Conservation (phyloP, 92 coral and sea anemone species). For the Galaxea fascicularis region DNA sequence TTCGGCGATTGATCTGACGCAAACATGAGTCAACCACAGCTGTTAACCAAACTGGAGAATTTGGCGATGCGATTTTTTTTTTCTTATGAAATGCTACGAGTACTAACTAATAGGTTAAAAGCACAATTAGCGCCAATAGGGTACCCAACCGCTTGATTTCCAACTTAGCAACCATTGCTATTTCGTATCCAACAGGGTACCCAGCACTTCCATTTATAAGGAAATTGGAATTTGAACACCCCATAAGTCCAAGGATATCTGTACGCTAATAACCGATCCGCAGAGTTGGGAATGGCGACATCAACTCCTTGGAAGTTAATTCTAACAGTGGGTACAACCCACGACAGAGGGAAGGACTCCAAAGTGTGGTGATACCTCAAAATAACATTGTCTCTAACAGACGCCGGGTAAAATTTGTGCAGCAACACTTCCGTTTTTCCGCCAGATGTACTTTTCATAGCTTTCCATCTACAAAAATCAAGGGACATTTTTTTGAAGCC, state of each 20-base stretch:
- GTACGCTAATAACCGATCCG: conserved; percentile 54
- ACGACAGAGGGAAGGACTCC: conserved; percentile 73
- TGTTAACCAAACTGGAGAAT: too few species aligned
- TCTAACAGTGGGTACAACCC: conserved; percentile 72
- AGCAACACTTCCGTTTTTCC: conserved; percentile 62
- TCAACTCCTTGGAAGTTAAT: conserved; percentile 71
- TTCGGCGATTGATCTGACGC: too few species aligned
- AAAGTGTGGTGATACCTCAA: conserved; percentile 54
- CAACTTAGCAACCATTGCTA: conserved; percentile 34
- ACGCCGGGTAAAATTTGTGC: conserved; percentile 74
- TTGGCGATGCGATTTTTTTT: too few species aligned
- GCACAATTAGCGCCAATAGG: neutral
- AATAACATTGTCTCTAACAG: conserved; percentile 61
- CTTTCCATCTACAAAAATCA: conserved; percentile 81
- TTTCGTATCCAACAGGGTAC: conserved; percentile 77
- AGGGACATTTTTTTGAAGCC: conserved; percentile 44
- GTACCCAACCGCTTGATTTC: neutral
- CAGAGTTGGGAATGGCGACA: conserved; percentile 75
- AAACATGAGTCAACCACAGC: too few species aligned
- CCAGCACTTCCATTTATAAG: conserved; percentile 96
- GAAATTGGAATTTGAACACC: conserved; percentile 58
- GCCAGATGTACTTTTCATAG: conserved; percentile 37
- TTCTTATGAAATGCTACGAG: too few species aligned
- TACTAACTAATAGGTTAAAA: too few species aligned
- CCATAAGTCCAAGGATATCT: conserved; percentile 81